These are phyloP conservation scores for Pteruthius melanotis DNA, from an alignment of 2,113 vertebrate genomes.

Conservation along the genomic window DNA sequence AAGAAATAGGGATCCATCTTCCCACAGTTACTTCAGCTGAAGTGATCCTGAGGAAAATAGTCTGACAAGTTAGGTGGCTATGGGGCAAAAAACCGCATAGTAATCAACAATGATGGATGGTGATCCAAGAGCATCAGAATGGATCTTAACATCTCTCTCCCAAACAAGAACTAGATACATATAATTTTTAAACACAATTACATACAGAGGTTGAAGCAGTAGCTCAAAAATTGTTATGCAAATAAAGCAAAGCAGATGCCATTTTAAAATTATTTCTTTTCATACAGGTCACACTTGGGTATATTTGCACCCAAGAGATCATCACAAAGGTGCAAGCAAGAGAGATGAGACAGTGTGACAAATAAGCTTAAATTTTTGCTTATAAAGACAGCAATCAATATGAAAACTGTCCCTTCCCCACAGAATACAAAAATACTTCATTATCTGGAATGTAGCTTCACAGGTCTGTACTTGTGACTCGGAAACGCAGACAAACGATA, in stretches of 20 bases:
- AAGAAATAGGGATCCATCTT: not conserved
- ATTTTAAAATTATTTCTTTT: not conserved
- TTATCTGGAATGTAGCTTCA: not conserved
- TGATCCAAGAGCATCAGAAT: not conserved
- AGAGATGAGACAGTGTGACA: not conserved
- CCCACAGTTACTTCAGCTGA: not conserved
- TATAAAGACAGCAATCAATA: not conserved
- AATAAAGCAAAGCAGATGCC: not conserved
- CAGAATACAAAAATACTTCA: not conserved
- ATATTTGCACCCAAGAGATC: not conserved
- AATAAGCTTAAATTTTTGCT: not conserved
- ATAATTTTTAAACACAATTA: not conserved
- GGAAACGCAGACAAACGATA: not conserved
- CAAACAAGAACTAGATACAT: not conserved
- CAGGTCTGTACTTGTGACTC: not conserved
- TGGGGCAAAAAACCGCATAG: not conserved
- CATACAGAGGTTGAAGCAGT: not conserved
- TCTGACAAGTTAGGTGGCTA: not conserved
- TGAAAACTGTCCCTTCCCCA: not conserved
- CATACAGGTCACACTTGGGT: not conserved
- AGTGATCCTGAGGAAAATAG: not conserved
- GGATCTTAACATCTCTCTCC: not conserved
- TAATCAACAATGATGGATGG: not conserved
- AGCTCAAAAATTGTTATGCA: not conserved
- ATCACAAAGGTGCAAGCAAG: not conserved